Evolutionary conservation across 2,797 vertebrate species (phyloP).

Genomic region (Eurystomus glaucurus): DNA sequence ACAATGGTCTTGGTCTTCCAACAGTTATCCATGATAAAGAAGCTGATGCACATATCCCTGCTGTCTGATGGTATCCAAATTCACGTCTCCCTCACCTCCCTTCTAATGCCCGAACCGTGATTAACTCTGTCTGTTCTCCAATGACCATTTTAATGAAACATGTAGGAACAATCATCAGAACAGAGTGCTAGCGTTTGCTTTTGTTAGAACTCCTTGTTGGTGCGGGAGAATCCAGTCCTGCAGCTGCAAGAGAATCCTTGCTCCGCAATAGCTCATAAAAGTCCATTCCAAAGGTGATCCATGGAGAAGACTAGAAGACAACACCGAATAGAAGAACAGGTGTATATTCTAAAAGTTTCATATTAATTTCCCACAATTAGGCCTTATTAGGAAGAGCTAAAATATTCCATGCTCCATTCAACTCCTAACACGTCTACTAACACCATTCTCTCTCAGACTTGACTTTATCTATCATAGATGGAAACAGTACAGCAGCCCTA

Average conservation of each 20-base stretch:
- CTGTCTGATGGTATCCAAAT: background rate
- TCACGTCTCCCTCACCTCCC: accelerated
- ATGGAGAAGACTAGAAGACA: background rate
- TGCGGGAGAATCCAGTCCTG: background rate
- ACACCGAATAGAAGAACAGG: background rate
- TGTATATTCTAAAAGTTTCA: background rate
- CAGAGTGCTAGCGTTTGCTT: background rate
- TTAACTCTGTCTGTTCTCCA: background rate
- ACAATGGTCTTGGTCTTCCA: background rate
- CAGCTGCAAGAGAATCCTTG: background rate
- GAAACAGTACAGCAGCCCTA: background rate
- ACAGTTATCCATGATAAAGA: background rate
- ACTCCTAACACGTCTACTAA: background rate
- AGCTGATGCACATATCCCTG: background rate
- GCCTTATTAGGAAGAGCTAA: background rate
- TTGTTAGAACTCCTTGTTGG: background rate
- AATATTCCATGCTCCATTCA: background rate
- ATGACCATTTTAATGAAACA: background rate
- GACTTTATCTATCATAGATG: background rate
- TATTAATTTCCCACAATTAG: background rate
- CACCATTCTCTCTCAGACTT: background rate
- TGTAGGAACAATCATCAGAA: background rate
- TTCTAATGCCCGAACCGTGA: background rate
- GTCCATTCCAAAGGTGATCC: background rate
- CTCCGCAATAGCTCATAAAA: background rate